A percentile compares a stretch with the other conserved stretches of the same genome.
Conservation (phyloP, 1,140 invertebrate genomes). For the Prorops nasuta region DNA sequence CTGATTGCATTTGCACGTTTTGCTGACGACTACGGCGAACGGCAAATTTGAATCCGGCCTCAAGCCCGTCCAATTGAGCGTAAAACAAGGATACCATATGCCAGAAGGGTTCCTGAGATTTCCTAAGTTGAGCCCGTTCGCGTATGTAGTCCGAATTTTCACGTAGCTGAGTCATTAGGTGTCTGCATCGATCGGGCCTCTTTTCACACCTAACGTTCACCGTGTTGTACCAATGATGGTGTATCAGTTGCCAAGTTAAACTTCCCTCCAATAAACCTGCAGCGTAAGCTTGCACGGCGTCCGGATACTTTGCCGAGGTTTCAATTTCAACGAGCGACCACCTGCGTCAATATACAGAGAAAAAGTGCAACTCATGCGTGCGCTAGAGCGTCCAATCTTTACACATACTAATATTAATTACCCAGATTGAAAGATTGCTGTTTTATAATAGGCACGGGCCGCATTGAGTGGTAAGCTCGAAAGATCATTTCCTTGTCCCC, state of each 20-base stretch:
- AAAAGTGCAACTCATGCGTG: too few relatives aligned
- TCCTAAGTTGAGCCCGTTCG: constrained; percentile 54
- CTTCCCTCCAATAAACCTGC: constrained; percentile 88
- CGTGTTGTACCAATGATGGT: constrained; percentile 78
- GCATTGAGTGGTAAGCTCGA: constrained; percentile 62
- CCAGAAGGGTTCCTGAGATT: constrained; percentile 70
- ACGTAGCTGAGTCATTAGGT: constrained; percentile 65
- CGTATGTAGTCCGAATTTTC: constrained; percentile 67
- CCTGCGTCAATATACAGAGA: constrained; percentile 43
- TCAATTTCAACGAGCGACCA: constrained; percentile 81
- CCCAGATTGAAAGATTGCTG: constrained; percentile 66
- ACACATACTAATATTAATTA: too few relatives aligned
- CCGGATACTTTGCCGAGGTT: constrained; percentile 68
- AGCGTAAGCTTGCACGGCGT: constrained; percentile 79
- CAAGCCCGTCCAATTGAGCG: constrained; percentile 68
- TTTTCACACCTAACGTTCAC: constrained; percentile 69
- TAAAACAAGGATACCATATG: constrained; percentile 72
- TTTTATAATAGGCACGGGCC: constrained; percentile 70
- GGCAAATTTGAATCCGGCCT: constrained; percentile 67
- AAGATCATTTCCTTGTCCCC: constrained; percentile 74
- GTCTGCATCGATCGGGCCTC: constrained; percentile 67
- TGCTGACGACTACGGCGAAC: constrained; percentile 63
- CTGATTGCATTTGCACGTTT: constrained; percentile 61
- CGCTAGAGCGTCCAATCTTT: too few relatives aligned
- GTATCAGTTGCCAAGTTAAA: constrained; percentile 77